Base-by-base conservation (phyloP, 2,888 invertebrate genomes). In the Cephus pygmeus region DNA sequence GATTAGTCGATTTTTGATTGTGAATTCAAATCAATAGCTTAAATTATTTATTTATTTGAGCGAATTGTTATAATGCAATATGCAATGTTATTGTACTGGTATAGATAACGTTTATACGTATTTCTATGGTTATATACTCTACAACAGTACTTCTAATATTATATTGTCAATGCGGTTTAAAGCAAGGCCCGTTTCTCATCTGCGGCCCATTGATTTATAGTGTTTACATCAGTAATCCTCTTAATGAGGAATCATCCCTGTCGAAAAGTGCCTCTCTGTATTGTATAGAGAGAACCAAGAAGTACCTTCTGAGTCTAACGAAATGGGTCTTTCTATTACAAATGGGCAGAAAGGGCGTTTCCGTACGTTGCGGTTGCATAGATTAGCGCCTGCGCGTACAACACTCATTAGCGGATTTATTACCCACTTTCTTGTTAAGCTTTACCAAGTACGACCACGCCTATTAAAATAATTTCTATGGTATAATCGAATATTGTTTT, bases 341-440 rank as follows among this genome's bases (percentile, higher is more conserved):
- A 73, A 77, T 76, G 73, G 30, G 30, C 76, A 34, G 34, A 36
- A 31, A 71, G 73, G 76, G 12, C 69, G 36, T 73, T 69, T 36
- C 40, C 76, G 69, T 4, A 76, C 79, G 77, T 87, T 87, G 87
- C 79, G 87, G 87, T 89, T 85, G 85, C 84, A 88, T 86, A 87
- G 87, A 89, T 89, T 88, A 89, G 84, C 88, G 86, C 85, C 82
- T 87, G 84, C 83, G 85, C 87, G 83, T 69, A 85, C 85, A 88
- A 87, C 85, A 86, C 83, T 89, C 87, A 88, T 89, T 90, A 90
- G 85, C 84, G 86, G 83, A 88, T 90, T 88, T 89, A 87, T 87
- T 87, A 80, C 83, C 84, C 81, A 79, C 83, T 84, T 89, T 84
- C 80, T 81, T 69, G 78, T 77, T 83, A 85, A 89, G 86, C 79